phyloP scores from a whole-genome alignment of 2,888 invertebrate species.

The Pheosia tremula region DNA sequence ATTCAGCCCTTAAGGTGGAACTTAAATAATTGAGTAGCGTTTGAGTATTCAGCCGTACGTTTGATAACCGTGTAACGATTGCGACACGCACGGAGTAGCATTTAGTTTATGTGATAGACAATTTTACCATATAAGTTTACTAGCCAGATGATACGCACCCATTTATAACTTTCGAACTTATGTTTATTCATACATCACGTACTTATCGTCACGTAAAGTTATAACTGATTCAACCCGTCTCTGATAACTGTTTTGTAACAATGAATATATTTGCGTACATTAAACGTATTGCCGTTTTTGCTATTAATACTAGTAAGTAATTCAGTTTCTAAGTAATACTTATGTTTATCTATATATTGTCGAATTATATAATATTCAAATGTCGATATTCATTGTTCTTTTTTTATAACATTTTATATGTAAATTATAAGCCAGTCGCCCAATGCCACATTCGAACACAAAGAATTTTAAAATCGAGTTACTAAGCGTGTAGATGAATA shows the following conservation, averaged over 20 bases:
- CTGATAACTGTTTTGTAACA: slow-evolving; percentile 28
- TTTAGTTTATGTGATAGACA: background rate
- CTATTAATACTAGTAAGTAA: too few species aligned
- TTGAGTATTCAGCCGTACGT: too few species aligned
- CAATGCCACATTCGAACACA: slow-evolving; percentile 5
- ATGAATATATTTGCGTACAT: slow-evolving; percentile 15
- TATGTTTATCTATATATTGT: too few species aligned
- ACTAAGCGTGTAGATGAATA: slow-evolving; percentile 3
- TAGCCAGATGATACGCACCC: background rate
- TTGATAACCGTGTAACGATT: background rate
- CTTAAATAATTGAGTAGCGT: too few species aligned
- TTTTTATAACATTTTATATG: background rate
- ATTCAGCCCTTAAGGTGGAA: too few species aligned
- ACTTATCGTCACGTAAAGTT: slow-evolving; percentile 33
- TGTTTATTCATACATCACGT: slow-evolving; percentile 46
- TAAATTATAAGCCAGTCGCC: background rate
- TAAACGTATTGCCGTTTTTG: background rate
- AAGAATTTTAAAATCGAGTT: slow-evolving; percentile 9
- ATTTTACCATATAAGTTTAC: slow-evolving; percentile 24
- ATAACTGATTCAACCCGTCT: slow-evolving; percentile 18
- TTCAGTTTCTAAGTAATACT: too few species aligned
- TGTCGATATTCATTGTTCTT: background rate
- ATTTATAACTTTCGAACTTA: slow-evolving; percentile 18
- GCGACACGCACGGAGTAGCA: background rate
- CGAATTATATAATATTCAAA: background rate